These are phyloP conservation scores for Zygogramma bicolorata DNA, from an alignment of 2,888 invertebrate species.

Conservation along the genomic window DNA sequence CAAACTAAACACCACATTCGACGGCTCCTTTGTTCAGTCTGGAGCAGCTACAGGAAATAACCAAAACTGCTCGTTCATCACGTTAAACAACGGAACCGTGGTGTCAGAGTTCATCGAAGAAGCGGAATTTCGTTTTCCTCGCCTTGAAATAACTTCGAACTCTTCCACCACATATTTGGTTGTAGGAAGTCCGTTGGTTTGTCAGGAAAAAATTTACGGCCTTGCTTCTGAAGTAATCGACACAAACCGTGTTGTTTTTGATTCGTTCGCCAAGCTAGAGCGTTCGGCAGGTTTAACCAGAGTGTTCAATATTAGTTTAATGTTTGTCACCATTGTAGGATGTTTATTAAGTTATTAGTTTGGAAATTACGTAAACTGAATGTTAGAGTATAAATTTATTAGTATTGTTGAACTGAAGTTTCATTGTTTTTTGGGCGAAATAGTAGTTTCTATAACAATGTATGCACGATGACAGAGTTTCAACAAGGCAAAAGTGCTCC, in stretches of 20 bases:
- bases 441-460: no score
- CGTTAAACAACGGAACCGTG: slow-evolving; percentile 23
- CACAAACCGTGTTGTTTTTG: slow-evolving; percentile 24
- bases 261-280: slow-evolving; percentile 18
- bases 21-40: slow-evolving; percentile 13
- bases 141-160: slow-evolving; percentile 6
- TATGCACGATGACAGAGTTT: no score
- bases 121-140: background rate
- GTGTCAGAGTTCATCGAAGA: slow-evolving; percentile 11
- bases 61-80: slow-evolving; percentile 35
- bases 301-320: background rate
- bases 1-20: background rate
- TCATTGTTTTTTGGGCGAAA: no score
- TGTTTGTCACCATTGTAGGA: background rate
- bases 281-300: background rate
- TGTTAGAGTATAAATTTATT: no score
- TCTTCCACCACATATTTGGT: slow-evolving; percentile 31
- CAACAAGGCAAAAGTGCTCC: no score
- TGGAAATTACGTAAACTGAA: no score
- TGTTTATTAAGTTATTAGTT: background rate
- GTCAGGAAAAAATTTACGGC: slow-evolving; percentile 46
- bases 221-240: slow-evolving; percentile 40
- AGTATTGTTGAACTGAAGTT: no score
- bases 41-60: slow-evolving; percentile 17
- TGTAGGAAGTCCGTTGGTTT: slow-evolving; percentile 47